phyloP scores from a whole-genome alignment of 2,888 invertebrate species.

The Hymenopus coronatus region DNA sequence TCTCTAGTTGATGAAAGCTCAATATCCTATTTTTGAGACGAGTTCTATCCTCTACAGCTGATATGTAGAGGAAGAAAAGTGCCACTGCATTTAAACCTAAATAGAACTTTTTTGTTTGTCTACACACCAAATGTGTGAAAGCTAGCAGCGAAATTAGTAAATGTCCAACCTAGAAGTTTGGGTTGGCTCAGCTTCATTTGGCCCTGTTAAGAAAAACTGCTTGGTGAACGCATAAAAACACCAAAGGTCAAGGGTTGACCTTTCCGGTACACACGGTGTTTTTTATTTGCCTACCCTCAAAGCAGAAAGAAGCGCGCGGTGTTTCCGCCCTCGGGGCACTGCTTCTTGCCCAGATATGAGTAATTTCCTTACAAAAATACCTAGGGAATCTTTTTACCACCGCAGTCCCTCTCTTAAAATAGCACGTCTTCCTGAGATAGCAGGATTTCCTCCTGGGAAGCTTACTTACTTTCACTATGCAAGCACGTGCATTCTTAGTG shows the following conservation, averaged over 20 bases:
- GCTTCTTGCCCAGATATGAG: background rate
- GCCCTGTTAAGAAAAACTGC: background rate
- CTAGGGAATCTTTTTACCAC: background rate
- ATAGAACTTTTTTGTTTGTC: too few relatives aligned
- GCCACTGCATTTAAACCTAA: too few relatives aligned
- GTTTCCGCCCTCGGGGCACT: background rate
- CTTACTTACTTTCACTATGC: too few relatives aligned
- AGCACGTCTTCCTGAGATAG: background rate
- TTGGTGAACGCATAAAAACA: background rate
- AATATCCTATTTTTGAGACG: too few relatives aligned
- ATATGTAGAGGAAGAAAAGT: too few relatives aligned
- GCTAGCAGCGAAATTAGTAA: too few relatives aligned
- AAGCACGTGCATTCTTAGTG: too few relatives aligned
- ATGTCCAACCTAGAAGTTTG: background rate
- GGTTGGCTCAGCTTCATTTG: background rate
- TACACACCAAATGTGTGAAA: too few relatives aligned
- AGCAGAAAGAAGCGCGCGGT: background rate
- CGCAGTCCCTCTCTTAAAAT: background rate
- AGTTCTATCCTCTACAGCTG: too few relatives aligned
- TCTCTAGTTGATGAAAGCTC: too few relatives aligned
- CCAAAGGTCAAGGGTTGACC: background rate
- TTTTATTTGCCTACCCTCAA: background rate
- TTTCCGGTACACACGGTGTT: background rate
- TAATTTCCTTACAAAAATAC: background rate
- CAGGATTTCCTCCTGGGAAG: background rate